Percentiles rank a stretch among this genome's conserved stretches.
Evolutionary conservation across 2,113 vertebrate species (phyloP).

Genomic region (Mixornis gularis): DNA sequence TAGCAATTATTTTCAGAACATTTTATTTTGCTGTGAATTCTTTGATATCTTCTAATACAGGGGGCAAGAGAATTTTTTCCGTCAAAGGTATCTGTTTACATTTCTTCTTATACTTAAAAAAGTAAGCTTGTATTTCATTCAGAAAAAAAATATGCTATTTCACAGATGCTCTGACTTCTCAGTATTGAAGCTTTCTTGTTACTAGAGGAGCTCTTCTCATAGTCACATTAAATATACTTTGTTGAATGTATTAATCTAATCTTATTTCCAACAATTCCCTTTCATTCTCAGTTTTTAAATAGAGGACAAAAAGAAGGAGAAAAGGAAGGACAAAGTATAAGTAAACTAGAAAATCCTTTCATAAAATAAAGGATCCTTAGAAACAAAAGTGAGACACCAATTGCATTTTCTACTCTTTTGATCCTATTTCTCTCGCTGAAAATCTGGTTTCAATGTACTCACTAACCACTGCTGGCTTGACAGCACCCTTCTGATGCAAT

Average conservation of each 20-base stretch:
- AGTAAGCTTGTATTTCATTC: not conserved
- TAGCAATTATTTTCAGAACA: not conserved
- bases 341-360: not conserved
- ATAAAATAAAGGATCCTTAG: not conserved
- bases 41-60: not conserved
- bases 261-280: not conserved
- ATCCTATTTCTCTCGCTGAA: not conserved
- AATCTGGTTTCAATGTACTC: not conserved
- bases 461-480: not conserved
- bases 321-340: not conserved
- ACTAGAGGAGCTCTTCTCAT: not conserved
- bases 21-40: not conserved
- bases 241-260: not conserved
- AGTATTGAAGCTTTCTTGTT: not conserved
- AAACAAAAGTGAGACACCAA: not conserved
- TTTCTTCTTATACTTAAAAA: not conserved
- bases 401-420: not conserved
- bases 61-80: not conserved
- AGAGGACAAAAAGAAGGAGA: not conserved
- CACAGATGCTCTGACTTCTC: not conserved
- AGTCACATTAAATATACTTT: not conserved
- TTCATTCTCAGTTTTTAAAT: not conserved
- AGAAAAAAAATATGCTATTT: not conserved
- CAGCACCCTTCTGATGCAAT: not conserved
- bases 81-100: not conserved